Base-by-base conservation (phyloP, 1,140 invertebrate genomes). In the Drosophila seguyi region DNA sequence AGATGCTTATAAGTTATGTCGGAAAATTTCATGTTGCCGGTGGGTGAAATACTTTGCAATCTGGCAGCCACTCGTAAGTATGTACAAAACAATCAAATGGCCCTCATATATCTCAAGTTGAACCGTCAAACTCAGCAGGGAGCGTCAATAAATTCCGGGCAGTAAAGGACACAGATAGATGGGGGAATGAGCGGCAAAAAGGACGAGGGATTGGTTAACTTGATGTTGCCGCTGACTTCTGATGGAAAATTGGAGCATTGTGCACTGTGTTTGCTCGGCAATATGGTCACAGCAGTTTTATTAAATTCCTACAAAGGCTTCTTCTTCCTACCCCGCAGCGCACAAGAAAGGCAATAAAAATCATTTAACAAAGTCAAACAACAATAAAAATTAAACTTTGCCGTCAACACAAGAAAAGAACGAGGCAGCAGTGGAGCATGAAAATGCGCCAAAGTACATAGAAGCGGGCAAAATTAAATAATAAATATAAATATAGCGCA, bases 321-420 rank as follows among this genome's bases (percentile, higher is more conserved):
- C 81, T 27, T 27, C 36, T 13, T 20, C 4, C 13, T n/a, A 18
- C 31, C 18, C 50, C 48, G 38, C 56, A 41, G 34, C 45, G 42
- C 57, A 42, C 31, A 66, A 62, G 61, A 73, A 77, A 85, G 85
- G 85, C 85, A 88, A 88, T 88, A 88, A 88, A 88, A 88, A 88
- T 88, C 85, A 88, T 88, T 88, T 88, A 85, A 90, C 85, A 88
- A 88, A 88, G 85, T 88, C 85, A 88, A 88, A 88, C 85, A 88
- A 88, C 85, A 88, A 88, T 88, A 88, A 90, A 88, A 88, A 88
- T 88, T 88, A 79, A 88, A 88, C 85, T 88, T 88, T 85, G 81
- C 85, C 85, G 85, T 90, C 85, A 90, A 84, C 84, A 77, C 69
- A 81, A 78, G 45, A 63, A 86, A 53, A 57, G 65, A 71, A 25